Conservation (phyloP, 1,140 invertebrate genomes). For the Temnothorax nylanderi region DNA sequence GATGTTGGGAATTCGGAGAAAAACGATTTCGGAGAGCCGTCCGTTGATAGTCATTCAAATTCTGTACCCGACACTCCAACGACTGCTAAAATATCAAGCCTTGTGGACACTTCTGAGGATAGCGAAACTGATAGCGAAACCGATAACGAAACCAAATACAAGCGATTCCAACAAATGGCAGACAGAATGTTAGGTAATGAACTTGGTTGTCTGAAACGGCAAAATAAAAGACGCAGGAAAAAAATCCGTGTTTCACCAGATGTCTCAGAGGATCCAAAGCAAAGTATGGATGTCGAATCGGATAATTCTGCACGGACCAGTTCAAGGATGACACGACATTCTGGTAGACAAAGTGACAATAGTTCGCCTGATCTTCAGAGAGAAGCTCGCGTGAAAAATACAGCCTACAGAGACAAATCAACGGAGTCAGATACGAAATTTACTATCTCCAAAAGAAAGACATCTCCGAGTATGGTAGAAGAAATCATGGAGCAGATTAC, state of each 20-base stretch:
- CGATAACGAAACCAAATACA: background rate
- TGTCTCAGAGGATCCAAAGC: background rate
- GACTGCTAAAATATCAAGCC: background rate
- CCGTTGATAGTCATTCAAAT: background rate
- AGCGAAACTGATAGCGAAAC: conserved; percentile 2
- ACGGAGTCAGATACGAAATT: background rate
- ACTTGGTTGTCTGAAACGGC: background rate
- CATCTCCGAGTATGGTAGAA: background rate
- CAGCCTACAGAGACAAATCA: background rate
- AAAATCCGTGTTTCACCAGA: background rate
- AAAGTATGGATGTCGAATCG: background rate
- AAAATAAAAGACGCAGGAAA: background rate
- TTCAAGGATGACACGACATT: conserved; percentile 14
- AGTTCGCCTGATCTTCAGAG: conserved; percentile 31
- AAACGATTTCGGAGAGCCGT: background rate
- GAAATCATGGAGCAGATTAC: background rate
- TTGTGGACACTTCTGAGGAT: background rate
- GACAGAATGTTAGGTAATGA: conserved; percentile 2
- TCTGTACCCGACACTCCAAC: background rate
- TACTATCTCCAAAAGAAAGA: background rate
- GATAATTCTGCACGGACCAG: background rate
- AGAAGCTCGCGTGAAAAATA: background rate
- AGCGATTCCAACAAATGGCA: conserved; percentile 42
- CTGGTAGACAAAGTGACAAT: conserved; percentile 14
- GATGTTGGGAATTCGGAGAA: background rate